Base-by-base conservation (phyloP, 2,888 invertebrate species). In the Rapana venosa region DNA sequence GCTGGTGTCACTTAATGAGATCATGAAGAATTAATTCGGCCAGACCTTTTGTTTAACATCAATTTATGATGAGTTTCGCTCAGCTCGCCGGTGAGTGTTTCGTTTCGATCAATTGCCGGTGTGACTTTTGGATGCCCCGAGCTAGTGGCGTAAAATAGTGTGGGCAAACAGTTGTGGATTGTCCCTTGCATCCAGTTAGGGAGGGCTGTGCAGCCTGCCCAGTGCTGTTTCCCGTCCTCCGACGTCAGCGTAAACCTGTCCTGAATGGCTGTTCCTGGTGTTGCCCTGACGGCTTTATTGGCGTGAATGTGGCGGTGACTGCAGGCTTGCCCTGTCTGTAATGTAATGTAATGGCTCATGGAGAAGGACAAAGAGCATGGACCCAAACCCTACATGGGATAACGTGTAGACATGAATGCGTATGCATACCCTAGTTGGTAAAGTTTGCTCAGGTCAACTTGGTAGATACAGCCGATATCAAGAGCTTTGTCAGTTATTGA, bases 11-110 rank as follows among this genome's bases (percentile, higher is more conserved):
- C 88, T 88, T 88, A 88, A 88, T 88, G 83, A 88, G 88, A 88
- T 88, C 88, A 88, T 88, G 88, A 88, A 88, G 88, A 88, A 88
- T 88, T 88, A 88, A 88, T 88, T 88, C 88, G 81, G 58, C 88
- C 83, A 84, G 88, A 88, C 88, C 88, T 88, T 88, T 88, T 88
- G 88, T 88, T 88, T 88, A 88, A 88, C 88, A 88, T 88, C 81
- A 88, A 88, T 88, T 88, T 88, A 88, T 88, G 88, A 88, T 88
- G 88, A 88, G 88, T 83, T 83, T 88, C 81, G 87, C 87, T 56
- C 77, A 22, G 61, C 88, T 81, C 22, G 86, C 81, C 88, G 81
- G 81, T 88, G 79, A 88, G 77, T 81, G 66, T 83, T 87, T 87
- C 87, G 87, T 74, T 74, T 36, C 83, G 83, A 88, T 88, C 88